phyloP scores from a whole-genome alignment of 2,113 vertebrate species.

The Okapia johnstoni region DNA sequence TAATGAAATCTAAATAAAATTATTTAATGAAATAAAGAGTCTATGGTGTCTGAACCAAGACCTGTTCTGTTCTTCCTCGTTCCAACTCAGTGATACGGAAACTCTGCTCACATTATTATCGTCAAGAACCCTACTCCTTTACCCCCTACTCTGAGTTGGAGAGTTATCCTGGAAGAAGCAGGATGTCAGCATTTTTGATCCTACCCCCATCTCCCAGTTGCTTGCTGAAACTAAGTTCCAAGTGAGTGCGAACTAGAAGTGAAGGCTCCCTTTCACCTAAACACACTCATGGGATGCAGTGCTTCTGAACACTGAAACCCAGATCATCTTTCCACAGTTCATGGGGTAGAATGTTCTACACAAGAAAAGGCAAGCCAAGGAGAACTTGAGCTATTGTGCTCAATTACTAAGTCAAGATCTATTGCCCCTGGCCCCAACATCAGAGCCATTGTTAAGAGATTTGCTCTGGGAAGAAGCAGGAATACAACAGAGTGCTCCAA shows the following conservation, averaged over 20 bases:
- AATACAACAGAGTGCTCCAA: not conserved
- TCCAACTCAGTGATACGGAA: not conserved
- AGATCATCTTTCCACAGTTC: too few relatives aligned
- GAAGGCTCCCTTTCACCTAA: not conserved
- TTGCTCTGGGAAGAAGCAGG: not conserved
- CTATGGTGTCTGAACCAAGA: not conserved
- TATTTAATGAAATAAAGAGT: not conserved
- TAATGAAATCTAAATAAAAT: not conserved
- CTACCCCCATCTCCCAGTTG: not conserved
- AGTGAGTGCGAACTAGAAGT: not conserved
- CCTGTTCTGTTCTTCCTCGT: accelerated
- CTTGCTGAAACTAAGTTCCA: not conserved
- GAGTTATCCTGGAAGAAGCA: not conserved
- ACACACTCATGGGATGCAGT: not conserved
- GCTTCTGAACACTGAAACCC: not conserved
- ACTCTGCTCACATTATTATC: not conserved
- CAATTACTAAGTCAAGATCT: not conserved
- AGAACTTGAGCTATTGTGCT: not conserved
- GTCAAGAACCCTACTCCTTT: not conserved
- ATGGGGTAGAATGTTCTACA: not conserved
- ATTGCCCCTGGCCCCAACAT: not conserved
- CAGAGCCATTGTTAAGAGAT: not conserved
- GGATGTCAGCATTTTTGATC: not conserved
- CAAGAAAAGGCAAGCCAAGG: not conserved
- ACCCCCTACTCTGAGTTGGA: not conserved